Evolutionary conservation across 1,140 invertebrate genomes (phyloP).

Genomic region (Rhynchophorus ferrugineus): DNA sequence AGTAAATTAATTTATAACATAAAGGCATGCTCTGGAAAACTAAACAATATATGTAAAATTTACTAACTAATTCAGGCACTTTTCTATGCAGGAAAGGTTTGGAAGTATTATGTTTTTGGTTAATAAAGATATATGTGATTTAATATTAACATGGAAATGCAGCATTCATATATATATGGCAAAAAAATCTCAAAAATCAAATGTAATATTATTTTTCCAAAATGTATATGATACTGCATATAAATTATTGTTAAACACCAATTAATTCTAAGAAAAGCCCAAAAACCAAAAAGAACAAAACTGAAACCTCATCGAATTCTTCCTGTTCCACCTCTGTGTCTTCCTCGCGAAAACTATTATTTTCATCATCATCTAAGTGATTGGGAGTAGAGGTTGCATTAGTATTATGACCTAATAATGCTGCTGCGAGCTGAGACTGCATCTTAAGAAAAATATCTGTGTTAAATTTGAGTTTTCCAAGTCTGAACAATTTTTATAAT

Average conservation of each 20-base stretch:
- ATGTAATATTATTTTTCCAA: neutral
- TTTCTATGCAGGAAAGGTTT: constrained; percentile 1
- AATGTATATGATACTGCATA: constrained; percentile 2
- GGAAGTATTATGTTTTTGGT: neutral
- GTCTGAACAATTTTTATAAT: neutral
- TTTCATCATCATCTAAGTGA: constrained; percentile 35
- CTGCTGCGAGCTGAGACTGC: constrained; percentile 41
- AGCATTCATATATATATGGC: neutral
- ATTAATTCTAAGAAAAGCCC: constrained; percentile 1
- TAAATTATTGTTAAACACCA: constrained; percentile 4
- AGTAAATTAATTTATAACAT: neutral
- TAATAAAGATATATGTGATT: neutral
- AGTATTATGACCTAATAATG: constrained; percentile 39
- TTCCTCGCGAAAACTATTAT: constrained; percentile 48
- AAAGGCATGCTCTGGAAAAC: constrained; percentile 9
- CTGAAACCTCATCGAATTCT: constrained; percentile 51
- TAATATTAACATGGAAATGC: neutral
- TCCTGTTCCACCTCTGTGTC: constrained; percentile 46
- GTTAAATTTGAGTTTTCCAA: neutral
- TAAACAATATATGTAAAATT: constrained; percentile 3
- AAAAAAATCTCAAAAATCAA: neutral
- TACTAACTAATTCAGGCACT: neutral
- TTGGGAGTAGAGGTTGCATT: constrained; percentile 25
- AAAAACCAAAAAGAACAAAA: constrained; percentile 22
- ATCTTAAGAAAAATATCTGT: constrained; percentile 31